phyloP scores from a whole-genome alignment of 2,888 invertebrate genomes.

The Ashinkailepas kermadecensis region DNA sequence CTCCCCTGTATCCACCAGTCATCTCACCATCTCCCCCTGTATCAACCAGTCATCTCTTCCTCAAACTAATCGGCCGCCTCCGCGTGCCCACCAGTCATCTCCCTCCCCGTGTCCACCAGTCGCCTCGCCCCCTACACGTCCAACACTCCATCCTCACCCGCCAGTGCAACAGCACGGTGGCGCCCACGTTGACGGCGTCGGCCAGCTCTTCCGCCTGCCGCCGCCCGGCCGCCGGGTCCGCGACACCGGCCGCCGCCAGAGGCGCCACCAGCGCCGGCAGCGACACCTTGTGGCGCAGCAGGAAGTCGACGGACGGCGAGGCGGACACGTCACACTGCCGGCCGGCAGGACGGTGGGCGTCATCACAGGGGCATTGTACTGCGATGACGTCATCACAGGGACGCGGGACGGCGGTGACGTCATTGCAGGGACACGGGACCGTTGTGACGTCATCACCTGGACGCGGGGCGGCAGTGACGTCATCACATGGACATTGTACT shows the following conservation, averaged over 20 bases:
- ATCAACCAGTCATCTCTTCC: too few species aligned
- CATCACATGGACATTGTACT: too few species aligned
- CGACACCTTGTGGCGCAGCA: background rate
- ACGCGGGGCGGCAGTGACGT: too few species aligned
- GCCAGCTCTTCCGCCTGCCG: constrained; percentile 24
- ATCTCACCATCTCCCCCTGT: too few species aligned
- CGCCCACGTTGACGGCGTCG: constrained; percentile 38
- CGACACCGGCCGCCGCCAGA: background rate
- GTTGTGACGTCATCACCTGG: too few species aligned
- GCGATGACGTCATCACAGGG: too few species aligned
- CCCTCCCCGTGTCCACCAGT: too few species aligned
- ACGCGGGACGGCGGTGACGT: too few species aligned
- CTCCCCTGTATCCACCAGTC: too few species aligned
- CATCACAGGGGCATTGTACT: background rate
- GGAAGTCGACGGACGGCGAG: background rate
- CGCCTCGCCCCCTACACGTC: background rate
- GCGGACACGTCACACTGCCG: background rate
- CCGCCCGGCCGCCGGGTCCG: background rate
- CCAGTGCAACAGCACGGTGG: constrained; percentile 47
- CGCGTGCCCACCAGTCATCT: too few species aligned
- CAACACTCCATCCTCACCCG: constrained; percentile 36
- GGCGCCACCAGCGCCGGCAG: background rate
- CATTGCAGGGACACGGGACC: too few species aligned
- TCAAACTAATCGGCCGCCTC: too few species aligned
- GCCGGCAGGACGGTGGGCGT: background rate